These are phyloP conservation scores for Zygogramma bicolorata DNA, from an alignment of 2,888 invertebrate species.

Conservation along the genomic window DNA sequence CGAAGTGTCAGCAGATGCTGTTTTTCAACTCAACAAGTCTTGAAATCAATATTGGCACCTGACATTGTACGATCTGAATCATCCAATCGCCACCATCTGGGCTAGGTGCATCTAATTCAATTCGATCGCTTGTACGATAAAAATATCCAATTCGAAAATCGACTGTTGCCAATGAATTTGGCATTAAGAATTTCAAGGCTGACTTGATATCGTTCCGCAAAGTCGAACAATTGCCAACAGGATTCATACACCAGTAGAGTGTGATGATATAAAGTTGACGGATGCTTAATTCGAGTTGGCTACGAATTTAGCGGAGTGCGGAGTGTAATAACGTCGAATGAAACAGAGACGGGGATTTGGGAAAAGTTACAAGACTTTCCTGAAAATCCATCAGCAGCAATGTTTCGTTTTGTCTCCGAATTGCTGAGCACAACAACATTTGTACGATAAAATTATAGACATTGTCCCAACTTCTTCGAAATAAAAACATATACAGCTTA, in stretches of 20 bases:
- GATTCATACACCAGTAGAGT: constrained; percentile 51
- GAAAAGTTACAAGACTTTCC: neutral
- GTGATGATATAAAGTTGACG: constrained; percentile 31
- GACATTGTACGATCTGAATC: too few relatives aligned
- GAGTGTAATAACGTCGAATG: neutral
- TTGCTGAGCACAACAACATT: too few relatives aligned
- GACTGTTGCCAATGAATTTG: constrained; percentile 35
- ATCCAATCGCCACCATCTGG: neutral
- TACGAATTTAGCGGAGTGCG: neutral
- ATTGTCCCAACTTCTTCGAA: too few relatives aligned
- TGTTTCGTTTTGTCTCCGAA: too few relatives aligned
- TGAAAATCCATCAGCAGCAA: neutral
- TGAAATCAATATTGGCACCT: too few relatives aligned
- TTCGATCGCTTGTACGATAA: neutral
- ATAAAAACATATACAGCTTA: too few relatives aligned
- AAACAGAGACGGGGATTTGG: neutral
- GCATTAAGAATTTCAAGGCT: constrained; percentile 46
- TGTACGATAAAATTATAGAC: too few relatives aligned
- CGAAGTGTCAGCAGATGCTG: too few relatives aligned
- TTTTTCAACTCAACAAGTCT: too few relatives aligned
- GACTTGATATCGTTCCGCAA: constrained; percentile 39
- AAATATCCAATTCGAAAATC: neutral
- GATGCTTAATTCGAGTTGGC: constrained; percentile 18
- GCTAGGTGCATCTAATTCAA: neutral
- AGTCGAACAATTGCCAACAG: constrained; percentile 44